These are phyloP conservation scores for Erithacus rubecula DNA, from an alignment of 2,797 vertebrate genomes.

Conservation along the genomic window DNA sequence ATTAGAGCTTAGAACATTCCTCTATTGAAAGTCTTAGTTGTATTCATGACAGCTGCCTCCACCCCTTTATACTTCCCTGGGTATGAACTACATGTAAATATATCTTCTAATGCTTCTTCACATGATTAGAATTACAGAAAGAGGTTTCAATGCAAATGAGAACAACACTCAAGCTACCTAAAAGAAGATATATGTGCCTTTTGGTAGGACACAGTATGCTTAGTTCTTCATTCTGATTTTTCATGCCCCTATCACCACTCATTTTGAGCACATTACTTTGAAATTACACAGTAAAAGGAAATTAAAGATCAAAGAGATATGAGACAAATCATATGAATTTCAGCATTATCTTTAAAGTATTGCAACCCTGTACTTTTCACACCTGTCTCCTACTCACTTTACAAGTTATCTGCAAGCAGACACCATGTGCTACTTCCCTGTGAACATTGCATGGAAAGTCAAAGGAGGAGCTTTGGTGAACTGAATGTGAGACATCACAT, in stretches of 20 bases:
- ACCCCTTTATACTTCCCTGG: neutral
- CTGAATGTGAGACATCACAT: neutral
- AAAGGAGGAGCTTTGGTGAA: neutral
- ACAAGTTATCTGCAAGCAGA: neutral
- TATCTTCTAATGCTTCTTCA: neutral
- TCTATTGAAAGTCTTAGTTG: neutral
- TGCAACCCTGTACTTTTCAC: neutral
- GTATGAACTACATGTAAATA: neutral
- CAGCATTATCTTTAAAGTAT: neutral
- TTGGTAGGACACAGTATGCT: neutral
- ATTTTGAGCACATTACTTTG: neutral
- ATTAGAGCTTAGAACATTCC: neutral
- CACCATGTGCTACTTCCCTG: neutral
- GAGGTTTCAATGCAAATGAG: neutral
- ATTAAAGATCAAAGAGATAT: slow-evolving; percentile 18
- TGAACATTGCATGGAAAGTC: fast-evolving
- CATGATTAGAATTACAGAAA: neutral
- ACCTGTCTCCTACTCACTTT: neutral
- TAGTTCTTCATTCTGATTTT: neutral
- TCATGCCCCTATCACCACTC: neutral
- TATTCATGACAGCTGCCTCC: neutral
- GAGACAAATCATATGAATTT: neutral
- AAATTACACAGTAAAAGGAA: neutral
- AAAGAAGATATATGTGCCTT: neutral
- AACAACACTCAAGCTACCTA: neutral